Base-by-base conservation (phyloP, 2,888 invertebrate genomes). In the Cryptocheilus praepositus region DNA sequence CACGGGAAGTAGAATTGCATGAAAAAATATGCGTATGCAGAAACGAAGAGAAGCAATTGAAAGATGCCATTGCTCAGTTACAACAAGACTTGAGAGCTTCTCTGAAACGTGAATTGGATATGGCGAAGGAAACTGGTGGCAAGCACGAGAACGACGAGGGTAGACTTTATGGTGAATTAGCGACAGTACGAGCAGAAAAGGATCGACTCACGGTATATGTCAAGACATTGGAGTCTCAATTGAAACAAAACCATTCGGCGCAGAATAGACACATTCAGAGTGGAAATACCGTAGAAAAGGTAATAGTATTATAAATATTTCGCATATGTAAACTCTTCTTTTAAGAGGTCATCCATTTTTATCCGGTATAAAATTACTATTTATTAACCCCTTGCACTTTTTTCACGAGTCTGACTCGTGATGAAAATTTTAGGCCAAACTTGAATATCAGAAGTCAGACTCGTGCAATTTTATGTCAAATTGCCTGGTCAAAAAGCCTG, bases 1-100 rank as follows among this genome's bases (percentile, higher is more conserved):
- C 92, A 60, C 92, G 91, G 0, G 93, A 94, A 79, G 89, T 91
- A 16, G 92, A 93, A 70, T 87, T 93, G 54, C 92, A 92, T 75
- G 91, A 91, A 65, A 89, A 89, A 67, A 73, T 92, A 22, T 58
- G 79, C 0, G 56, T 72, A 8, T 77, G 82, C 0, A 82, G 80
- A 54, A 84, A 85, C 11, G 88, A 89, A 28, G 90, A 90, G 67
- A 86, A 88, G 58, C 79, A 79, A 18, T 65, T 88, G 4, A 88
- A 88, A 25, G 84, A 88, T 13, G 72, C 73, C n/a, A 76, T 84
- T 64, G 67, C 64, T 8, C 83, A 84, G 79, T 68, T 85, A 49
- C 79, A 83, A 19, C 69, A 65, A 16, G 79, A 83, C n/a, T 19
- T 84, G 13, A 77, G 78, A 61, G 11, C 70, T 0, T 73, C 73